A percentile compares a stretch with the other conserved stretches of the same genome.
These are phyloP conservation scores for Tenebrosternarchus preto DNA, from an alignment of 2,113 vertebrate genomes.

Conservation along the genomic window DNA sequence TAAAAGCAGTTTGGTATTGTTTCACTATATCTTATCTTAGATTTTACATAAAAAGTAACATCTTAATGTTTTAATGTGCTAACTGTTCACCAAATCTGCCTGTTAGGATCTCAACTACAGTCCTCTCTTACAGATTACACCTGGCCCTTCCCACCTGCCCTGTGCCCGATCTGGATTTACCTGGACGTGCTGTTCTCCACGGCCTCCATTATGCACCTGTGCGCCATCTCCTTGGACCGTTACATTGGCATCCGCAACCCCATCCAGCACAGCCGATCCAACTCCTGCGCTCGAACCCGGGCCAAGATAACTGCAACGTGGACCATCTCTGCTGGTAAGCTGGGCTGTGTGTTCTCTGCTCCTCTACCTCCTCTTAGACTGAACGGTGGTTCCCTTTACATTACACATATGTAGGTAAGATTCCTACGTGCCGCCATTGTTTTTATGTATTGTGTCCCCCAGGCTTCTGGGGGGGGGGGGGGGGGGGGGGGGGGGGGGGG, in stretches of 20 bases:
- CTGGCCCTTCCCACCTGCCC: conserved; percentile 87
- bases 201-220: conserved; percentile 97
- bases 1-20: too few relatives aligned
- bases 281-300: conserved; percentile 92
- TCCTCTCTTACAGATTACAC: conserved; percentile 75
- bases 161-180: conserved; percentile 95
- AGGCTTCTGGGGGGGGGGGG: too few relatives aligned
- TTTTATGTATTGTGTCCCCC: not conserved
- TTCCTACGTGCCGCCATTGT: too few relatives aligned
- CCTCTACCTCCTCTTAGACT: too few relatives aligned
- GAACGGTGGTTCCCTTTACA: too few relatives aligned
- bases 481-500: too few relatives aligned
- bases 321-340: conserved; percentile 93
- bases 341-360: not conserved
- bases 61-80: too few relatives aligned
- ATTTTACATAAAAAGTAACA: too few relatives aligned
- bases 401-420: too few relatives aligned
- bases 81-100: not conserved
- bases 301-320: conserved; percentile 93
- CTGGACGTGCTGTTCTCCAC: conserved; percentile 96
- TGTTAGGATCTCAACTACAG: not conserved
- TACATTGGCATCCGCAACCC: conserved; percentile 94
- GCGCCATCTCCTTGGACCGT: conserved; percentile 94
- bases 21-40: too few relatives aligned
- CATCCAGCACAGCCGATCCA: conserved; percentile 93